Evolutionary conservation across 2,888 invertebrate species (phyloP).

Genomic region (Loripinus fragilis): DNA sequence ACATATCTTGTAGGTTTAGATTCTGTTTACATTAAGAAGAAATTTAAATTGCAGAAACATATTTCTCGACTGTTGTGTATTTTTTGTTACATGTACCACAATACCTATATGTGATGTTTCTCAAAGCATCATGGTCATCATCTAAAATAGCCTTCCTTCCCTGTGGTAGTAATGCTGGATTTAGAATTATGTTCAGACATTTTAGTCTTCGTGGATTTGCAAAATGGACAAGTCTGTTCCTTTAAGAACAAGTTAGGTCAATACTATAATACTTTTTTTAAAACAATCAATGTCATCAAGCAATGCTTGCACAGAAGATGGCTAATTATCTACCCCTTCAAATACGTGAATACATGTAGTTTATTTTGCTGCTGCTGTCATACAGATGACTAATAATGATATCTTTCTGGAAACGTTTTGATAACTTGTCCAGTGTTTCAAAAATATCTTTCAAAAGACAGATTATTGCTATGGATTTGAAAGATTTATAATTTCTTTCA

Average conservation of each 20-base stretch:
- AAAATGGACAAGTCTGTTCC: too few species aligned
- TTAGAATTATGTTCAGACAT: constrained; percentile 25
- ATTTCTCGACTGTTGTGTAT: too few species aligned
- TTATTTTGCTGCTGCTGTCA: constrained; percentile 19
- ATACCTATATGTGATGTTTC: too few species aligned
- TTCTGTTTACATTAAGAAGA: constrained; percentile 28
- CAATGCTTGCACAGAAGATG: constrained; percentile 5
- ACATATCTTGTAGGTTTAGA: constrained; percentile 18
- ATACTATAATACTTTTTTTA: background rate
- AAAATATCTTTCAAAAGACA: background rate
- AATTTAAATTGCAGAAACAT: constrained; percentile 40
- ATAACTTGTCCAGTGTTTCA: background rate
- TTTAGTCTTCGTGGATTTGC: constrained; percentile 23
- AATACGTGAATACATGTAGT: constrained; percentile 15
- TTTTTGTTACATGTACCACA: too few species aligned
- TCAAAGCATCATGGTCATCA: constrained; percentile 27
- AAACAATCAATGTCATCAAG: constrained; percentile 5
- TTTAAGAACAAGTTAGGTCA: too few species aligned
- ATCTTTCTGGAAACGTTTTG: constrained; percentile 35
- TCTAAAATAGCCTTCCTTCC: background rate
- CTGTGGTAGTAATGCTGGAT: constrained; percentile 25
- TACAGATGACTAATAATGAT: constrained; percentile 20
- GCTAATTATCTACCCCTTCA: constrained; percentile 7
- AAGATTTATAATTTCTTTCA: too few species aligned
- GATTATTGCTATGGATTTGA: background rate